Base-by-base conservation (phyloP, 2,888 invertebrate genomes). In the Calliopum simillimum region DNA sequence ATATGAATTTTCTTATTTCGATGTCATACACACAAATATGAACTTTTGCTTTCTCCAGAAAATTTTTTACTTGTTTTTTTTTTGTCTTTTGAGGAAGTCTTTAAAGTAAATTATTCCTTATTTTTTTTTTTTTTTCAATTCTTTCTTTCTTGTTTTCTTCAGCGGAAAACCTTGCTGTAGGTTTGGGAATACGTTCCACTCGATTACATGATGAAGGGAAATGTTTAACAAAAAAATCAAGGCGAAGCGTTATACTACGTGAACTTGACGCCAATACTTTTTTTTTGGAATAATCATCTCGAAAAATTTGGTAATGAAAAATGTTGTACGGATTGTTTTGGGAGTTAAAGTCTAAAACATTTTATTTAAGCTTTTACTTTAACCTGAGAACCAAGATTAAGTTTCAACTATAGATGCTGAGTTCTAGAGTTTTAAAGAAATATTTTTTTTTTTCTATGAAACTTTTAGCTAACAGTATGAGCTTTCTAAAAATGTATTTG, bases 181-280 rank as follows among this genome's bases (percentile, higher is more conserved):
- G 64, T 55, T 55, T 44, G 3, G 43, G n/a, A 55, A 55, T 53
- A 65, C 65, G 65, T 65, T 65, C 53, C 65, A 65, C 44, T 53
- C 55, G 41, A 65, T 65, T 65, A 43, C 43, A 23, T 41, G 53
- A 13, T 43, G 53, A n/a, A n/a, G 44, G 33, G n/a, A 19, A 25
- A 5, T 13, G 49, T 8, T 2, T 4, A 43, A 65, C 5, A 33
- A 65, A 53, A 11, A 55, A 65, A 53, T 51, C 33, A 43, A 43
- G 53, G 53, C 43, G 65, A 41, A 63, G 62, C 49, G 49, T 63
- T 61, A 43, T 43, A 51, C 21, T 64, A 65, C 65, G 65, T 65
- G 65, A 65, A 41, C n/a, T 21, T 25, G 0, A 49, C 49, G 49
- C 21, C 25, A 25, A 8, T 1, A 33, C 4, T 12, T 53, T 12